phyloP scores from a whole-genome alignment of 2,113 vertebrate genomes.

The Hydropotes inermis region DNA sequence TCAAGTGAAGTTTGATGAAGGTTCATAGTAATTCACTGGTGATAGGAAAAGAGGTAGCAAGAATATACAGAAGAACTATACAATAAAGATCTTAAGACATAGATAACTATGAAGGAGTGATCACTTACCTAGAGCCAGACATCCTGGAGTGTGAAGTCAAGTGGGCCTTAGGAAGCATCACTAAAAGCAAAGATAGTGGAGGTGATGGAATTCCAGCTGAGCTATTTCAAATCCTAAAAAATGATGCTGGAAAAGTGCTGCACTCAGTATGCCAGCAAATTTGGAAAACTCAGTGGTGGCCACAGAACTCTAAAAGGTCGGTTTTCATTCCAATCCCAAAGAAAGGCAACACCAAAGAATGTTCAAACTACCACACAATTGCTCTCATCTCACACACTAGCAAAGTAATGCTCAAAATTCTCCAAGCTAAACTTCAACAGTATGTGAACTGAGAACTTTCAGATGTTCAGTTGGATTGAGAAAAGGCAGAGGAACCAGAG shows the following conservation, averaged over 20 bases:
- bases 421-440: not conserved
- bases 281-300: not conserved
- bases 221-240: not conserved
- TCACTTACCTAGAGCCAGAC: not conserved
- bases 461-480: not conserved
- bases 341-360: not conserved
- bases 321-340: not conserved
- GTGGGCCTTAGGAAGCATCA: not conserved
- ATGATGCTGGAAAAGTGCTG: not conserved
- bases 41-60: not conserved
- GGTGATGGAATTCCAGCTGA: not conserved
- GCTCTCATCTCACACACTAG: not conserved
- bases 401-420: not conserved
- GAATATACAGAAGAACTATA: not conserved
- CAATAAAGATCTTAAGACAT: not conserved
- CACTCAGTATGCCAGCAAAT: not conserved
- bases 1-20: not conserved
- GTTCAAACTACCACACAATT: not conserved
- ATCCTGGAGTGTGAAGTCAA: not conserved
- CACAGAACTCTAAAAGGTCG: not conserved
- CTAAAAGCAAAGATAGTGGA: not conserved
- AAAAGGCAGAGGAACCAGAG: not conserved
- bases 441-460: not conserved
- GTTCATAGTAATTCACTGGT: not conserved
- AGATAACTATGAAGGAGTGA: not conserved